These are phyloP conservation scores for Amitus sp. DNA, from an alignment of 2,888 invertebrate species.

Conservation along the genomic window DNA sequence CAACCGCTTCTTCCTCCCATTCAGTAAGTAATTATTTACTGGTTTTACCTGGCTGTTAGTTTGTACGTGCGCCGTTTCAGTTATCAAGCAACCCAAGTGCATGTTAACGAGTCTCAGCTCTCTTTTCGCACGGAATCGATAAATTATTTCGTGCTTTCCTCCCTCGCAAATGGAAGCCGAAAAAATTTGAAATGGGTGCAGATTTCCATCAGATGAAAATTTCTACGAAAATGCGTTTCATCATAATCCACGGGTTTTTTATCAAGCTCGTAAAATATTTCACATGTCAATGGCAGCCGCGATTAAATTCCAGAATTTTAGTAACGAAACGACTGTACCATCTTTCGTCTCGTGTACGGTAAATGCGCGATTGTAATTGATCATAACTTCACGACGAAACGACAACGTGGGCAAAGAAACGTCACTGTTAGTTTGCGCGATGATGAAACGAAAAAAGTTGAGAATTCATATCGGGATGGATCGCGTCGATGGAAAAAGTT, in stretches of 20 bases:
- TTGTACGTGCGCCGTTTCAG: constrained; percentile 18
- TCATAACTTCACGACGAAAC: not conserved
- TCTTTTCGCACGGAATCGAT: constrained; percentile 20
- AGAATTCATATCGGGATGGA: not conserved
- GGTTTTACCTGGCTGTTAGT: constrained; percentile 22
- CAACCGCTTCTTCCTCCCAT: too few relatives aligned
- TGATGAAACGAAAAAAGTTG: not conserved
- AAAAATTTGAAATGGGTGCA: constrained; percentile 9
- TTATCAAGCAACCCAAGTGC: constrained; percentile 18
- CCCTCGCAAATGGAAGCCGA: not conserved
- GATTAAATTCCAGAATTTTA: constrained; percentile 6
- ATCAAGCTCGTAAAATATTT: constrained; percentile 11
- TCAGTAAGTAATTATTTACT: constrained; percentile 32
- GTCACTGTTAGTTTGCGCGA: not conserved
- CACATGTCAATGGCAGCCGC: constrained; percentile 7
- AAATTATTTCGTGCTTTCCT: constrained; percentile 18
- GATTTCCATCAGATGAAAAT: constrained; percentile 14
- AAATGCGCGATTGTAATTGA: not conserved
- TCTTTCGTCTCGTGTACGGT: not conserved
- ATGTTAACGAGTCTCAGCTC: constrained; percentile 17
- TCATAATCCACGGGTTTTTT: constrained; percentile 6
- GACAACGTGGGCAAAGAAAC: not conserved
- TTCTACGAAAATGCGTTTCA: too few relatives aligned
- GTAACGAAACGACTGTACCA: not conserved
- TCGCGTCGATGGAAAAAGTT: constrained; percentile 8